Base-by-base conservation (phyloP, 2,797 vertebrate genomes). In the Smutsia gigantea region DNA sequence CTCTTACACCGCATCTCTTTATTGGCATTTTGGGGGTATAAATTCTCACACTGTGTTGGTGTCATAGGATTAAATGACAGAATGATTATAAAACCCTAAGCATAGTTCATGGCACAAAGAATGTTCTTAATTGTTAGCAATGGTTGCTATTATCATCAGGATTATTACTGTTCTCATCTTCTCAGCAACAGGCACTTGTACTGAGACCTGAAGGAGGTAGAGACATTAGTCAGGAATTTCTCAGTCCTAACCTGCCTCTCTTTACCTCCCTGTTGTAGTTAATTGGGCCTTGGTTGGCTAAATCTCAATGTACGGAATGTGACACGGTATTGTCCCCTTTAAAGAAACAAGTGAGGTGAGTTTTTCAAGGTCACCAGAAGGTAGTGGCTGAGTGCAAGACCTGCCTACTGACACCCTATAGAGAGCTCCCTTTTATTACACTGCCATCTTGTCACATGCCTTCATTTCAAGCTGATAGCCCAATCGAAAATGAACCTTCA, bases 1-100 rank as follows among this genome's bases (percentile, higher is more conserved):
- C 49, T 90, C 86, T 95, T 59, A 84, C 90, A 87, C 25, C 31
- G 39, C 46, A 61, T 86, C 49, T 68, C 78, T 96, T 97, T 88
- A 87, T 55, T 96, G 71, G 77, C 81, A 90, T 84, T 90, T 96
- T 84, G 42, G 11, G 90, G 34, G 29, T 55, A 37, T 84, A 55
- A 68, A 66, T 85, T 72, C 31, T 74, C 29, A 81, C 46, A 31
- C 94, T 78, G 66, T 72, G 61, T 61, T 71, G 81, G 31, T 29
- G 11, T 72, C 77, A 21, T 34, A 81, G 72, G 66, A 89, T 85
- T 68, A 71, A 85, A 61, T 31, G 15, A 63, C 51, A 21, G 10
- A 21, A 21, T 42, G 37, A 27, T 49, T 61, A 31, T 46, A 93
- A 77, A 75, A 31, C 25, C 11, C 29, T 39, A 42, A 64, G 71